phyloP scores from a whole-genome alignment of 30 jellyfish, hydroid and myxozoan genomes.

The Aurelia aurita region DNA sequence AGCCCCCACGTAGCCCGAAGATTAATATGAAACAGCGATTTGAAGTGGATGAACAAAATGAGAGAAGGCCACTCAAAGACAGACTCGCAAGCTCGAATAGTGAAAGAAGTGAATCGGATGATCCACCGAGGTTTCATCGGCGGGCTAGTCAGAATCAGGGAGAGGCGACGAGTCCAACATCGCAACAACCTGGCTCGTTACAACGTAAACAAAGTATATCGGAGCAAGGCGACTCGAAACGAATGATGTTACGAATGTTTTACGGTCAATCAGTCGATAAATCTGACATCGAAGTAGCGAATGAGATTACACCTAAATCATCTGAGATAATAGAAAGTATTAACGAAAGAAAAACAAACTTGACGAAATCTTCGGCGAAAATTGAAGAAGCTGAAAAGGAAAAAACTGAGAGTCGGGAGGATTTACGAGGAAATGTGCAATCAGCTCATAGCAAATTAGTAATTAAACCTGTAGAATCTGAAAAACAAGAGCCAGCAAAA shows the following conservation, averaged over 20 bases:
- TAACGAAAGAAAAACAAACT: slow-evolving; percentile 65
- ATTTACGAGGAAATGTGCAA: slow-evolving; percentile 79
- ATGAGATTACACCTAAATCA: slow-evolving; percentile 18
- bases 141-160: slow-evolving; percentile 54
- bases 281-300: slow-evolving; percentile 80
- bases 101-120: slow-evolving; percentile 58
- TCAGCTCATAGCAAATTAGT: slow-evolving; percentile 69
- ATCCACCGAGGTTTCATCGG: slow-evolving; percentile 51
- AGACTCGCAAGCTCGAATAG: slow-evolving; percentile 77
- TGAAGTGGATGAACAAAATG: slow-evolving; percentile 84
- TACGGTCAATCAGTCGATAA: slow-evolving; percentile 95
- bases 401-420: slow-evolving; percentile 48
- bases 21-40: slow-evolving; percentile 91
- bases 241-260: slow-evolving; percentile 96
- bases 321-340: slow-evolving; percentile 64
- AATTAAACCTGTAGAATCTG: slow-evolving; percentile 74
- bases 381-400: slow-evolving; percentile 70
- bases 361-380: slow-evolving; percentile 70
- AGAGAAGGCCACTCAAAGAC: slow-evolving; percentile 87
- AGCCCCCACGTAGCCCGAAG: slow-evolving; percentile 89
- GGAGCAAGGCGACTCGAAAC: slow-evolving; percentile 94
- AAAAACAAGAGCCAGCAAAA: slow-evolving; percentile 56
- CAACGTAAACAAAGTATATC: slow-evolving; percentile 83
- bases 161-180: slow-evolving; percentile 27
- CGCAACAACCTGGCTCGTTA: slow-evolving; percentile 5